A percentile compares a stretch with the other conserved stretches of the same genome.
These are phyloP conservation scores for Nannoperca obscura DNA, from an alignment of 2,797 vertebrate species.

Conservation along the genomic window DNA sequence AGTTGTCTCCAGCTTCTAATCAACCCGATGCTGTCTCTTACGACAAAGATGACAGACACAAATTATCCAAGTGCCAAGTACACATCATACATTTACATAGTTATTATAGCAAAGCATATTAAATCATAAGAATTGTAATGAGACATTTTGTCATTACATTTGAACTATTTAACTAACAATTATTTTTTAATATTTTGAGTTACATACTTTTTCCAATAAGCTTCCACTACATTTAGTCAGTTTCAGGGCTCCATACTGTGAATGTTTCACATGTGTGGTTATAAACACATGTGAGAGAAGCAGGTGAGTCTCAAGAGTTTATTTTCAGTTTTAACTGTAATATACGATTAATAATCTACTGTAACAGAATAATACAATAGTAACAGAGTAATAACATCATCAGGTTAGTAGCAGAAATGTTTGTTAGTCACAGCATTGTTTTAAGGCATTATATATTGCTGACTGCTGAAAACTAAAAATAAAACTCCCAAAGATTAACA, in stretches of 20 bases:
- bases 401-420: conserved; percentile 27
- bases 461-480: neutral
- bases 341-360: neutral
- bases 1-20: too few relatives aligned
- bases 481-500: neutral
- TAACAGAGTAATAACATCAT: neutral
- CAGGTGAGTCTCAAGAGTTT: conserved; percentile 24
- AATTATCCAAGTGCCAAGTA: too few relatives aligned
- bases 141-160: too few relatives aligned
- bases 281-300: conserved; percentile 17
- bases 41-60: too few relatives aligned
- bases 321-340: conserved; percentile 23
- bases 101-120: too few relatives aligned
- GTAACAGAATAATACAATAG: neutral
- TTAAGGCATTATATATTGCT: conserved; percentile 1
- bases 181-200: neutral
- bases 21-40: too few relatives aligned
- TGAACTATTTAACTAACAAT: too few relatives aligned
- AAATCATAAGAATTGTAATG: too few relatives aligned
- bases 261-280: neutral
- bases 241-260: neutral
- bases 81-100: too few relatives aligned
- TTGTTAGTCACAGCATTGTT: conserved; percentile 19
- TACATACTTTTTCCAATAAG: neutral
- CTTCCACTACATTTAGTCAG: neutral